phyloP scores from a whole-genome alignment of 2,797 vertebrate species.

The Ataeniobius toweri region DNA sequence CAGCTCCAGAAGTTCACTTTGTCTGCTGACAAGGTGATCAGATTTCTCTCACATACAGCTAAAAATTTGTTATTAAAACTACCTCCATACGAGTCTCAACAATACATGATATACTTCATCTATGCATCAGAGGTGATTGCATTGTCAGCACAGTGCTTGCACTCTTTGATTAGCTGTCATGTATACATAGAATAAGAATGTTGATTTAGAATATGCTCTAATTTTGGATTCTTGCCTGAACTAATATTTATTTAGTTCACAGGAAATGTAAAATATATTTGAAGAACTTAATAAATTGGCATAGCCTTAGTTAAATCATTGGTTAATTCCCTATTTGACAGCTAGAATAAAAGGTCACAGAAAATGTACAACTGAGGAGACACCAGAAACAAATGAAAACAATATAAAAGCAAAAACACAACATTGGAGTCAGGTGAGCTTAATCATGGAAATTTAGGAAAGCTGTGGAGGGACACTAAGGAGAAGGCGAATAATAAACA shows the following conservation, averaged over 20 bases:
- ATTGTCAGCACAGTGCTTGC: not conserved
- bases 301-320: too few species aligned
- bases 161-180: not conserved
- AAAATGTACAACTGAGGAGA: not conserved
- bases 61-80: slow-evolving; percentile 5
- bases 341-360: not conserved
- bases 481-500: not conserved
- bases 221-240: not conserved
- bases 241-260: not conserved
- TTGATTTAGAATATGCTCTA: not conserved
- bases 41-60: slow-evolving; percentile 16
- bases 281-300: not conserved
- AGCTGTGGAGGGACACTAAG: too few species aligned
- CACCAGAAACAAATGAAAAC: not conserved
- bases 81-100: too few species aligned
- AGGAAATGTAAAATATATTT: not conserved
- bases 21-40: slow-evolving; percentile 83
- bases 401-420: not conserved
- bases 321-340: not conserved
- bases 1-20: slow-evolving; percentile 85
- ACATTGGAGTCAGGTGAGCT: not conserved
- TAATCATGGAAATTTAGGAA: not conserved
- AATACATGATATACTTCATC: not conserved
- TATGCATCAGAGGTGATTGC: not conserved
- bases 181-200: not conserved